Evolutionary conservation across 2,113 vertebrate species (phyloP).

Genomic region (Mirounga angustirostris): DNA sequence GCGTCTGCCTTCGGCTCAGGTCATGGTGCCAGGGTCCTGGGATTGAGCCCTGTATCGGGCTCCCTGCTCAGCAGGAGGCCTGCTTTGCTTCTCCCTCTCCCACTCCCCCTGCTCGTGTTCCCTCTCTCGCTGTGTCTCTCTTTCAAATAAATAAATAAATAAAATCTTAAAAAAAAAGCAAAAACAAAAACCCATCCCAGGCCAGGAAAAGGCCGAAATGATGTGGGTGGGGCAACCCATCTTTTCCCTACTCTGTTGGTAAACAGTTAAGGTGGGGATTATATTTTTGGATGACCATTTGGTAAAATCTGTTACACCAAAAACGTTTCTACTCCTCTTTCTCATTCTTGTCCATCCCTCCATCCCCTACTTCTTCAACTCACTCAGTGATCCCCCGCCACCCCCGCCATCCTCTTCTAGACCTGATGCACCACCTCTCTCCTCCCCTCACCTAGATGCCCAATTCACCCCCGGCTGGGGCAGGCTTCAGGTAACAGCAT

Average conservation of each 20-base stretch:
- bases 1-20: too few relatives aligned
- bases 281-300: background rate
- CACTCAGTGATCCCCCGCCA: background rate
- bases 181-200: background rate
- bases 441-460: background rate
- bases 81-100: too few relatives aligned
- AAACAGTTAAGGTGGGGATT: background rate
- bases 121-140: too few relatives aligned
- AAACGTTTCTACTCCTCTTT: background rate
- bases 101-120: too few relatives aligned
- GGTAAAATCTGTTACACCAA: background rate
- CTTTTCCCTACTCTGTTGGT: background rate
- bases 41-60: too few relatives aligned
- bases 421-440: background rate
- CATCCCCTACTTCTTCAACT: background rate
- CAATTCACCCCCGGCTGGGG: background rate
- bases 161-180: too few relatives aligned
- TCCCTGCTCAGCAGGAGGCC: too few relatives aligned
- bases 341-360: background rate
- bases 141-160: too few relatives aligned
- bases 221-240: accelerated
- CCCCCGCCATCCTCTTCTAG: background rate
- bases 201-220: background rate
- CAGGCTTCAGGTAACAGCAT: background rate
- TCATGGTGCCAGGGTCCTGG: too few relatives aligned